phyloP scores from a whole-genome alignment of 2,797 vertebrate genomes.

The Tauraco hartlaubi region DNA sequence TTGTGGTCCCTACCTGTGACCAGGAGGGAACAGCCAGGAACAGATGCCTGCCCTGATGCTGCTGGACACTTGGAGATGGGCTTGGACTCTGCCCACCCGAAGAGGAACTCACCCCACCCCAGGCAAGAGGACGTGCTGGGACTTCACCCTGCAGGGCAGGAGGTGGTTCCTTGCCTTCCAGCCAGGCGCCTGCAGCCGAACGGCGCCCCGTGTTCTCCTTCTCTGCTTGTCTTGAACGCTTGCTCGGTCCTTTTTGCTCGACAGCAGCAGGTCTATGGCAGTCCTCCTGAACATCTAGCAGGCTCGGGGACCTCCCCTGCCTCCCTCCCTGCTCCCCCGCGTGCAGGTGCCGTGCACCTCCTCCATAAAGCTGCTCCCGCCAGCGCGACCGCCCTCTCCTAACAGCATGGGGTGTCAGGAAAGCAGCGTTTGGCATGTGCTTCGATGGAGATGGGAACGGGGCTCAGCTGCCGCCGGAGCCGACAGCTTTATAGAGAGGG shows the following conservation, averaged over 20 bases:
- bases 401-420: conserved; percentile 50
- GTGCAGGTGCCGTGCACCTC: conserved; percentile 9
- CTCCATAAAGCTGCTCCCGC: not conserved
- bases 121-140: not conserved
- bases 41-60: not conserved
- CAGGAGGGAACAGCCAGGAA: not conserved
- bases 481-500: not conserved
- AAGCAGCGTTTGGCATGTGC: conserved; percentile 60
- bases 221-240: not conserved
- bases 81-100: not conserved
- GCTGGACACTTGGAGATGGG: not conserved
- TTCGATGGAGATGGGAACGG: conserved; percentile 54
- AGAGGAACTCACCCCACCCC: not conserved
- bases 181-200: not conserved
- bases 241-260: not conserved
- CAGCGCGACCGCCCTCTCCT: not conserved
- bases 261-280: not conserved
- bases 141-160: not conserved
- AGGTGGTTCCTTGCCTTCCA: not conserved
- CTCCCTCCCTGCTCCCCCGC: not conserved
- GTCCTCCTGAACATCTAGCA: not conserved
- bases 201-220: not conserved
- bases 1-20: not conserved
- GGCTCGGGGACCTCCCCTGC: not conserved
- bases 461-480: not conserved